Evolutionary conservation across 2,113 vertebrate species (phyloP).

Genomic region (Bubo blakistoni): DNA sequence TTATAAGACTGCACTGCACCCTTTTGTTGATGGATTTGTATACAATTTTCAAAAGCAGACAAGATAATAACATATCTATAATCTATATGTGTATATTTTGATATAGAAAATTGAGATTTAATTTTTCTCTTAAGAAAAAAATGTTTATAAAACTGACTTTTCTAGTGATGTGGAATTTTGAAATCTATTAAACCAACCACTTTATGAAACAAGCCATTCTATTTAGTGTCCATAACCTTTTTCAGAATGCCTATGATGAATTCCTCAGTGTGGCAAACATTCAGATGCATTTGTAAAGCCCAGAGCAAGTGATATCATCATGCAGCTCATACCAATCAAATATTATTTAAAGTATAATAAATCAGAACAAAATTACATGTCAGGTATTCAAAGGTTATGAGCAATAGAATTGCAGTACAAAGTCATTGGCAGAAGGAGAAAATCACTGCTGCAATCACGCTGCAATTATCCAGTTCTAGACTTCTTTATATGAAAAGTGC

Average conservation of each 20-base stretch:
- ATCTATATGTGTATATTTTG: background rate
- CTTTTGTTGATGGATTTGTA: background rate
- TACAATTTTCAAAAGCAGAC: background rate
- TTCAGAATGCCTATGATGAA: background rate
- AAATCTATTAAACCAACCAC: background rate
- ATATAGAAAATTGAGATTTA: background rate
- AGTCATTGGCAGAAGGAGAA: conserved; percentile 34
- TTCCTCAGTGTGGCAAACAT: background rate
- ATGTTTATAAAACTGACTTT: background rate
- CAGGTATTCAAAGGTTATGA: conserved; percentile 49
- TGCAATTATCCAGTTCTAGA: conserved; percentile 10
- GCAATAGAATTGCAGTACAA: conserved; percentile 12
- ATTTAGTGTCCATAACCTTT: background rate
- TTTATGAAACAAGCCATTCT: background rate
- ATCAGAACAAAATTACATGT: conserved; percentile 51
- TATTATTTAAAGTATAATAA: conserved; percentile 47
- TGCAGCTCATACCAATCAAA: conserved; percentile 31
- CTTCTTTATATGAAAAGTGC: conserved; percentile 37
- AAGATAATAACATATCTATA: background rate
- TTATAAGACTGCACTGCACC: background rate
- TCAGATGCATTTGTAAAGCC: background rate
- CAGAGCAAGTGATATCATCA: background rate
- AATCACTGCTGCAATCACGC: conserved; percentile 28
- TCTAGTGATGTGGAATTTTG: background rate
- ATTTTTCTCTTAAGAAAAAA: background rate